phyloP scores from a whole-genome alignment of 2,888 invertebrate genomes.

The Drosophila nr. perissopoda region DNA sequence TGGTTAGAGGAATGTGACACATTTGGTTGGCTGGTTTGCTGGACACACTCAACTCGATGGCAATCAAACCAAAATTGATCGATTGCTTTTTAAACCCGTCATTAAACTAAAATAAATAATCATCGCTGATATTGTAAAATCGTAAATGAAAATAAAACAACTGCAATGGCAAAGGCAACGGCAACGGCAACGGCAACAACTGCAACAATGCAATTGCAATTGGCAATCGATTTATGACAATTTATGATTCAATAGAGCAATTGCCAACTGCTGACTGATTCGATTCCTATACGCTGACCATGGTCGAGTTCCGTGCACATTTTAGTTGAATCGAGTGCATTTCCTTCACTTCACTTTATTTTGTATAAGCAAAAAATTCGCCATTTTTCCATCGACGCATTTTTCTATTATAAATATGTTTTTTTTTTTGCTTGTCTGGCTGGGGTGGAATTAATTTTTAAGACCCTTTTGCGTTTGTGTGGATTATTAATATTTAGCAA shows the following conservation, averaged over 20 bases:
- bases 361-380: constrained; percentile 24
- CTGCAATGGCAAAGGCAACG: constrained; percentile 54
- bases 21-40: constrained; percentile 18
- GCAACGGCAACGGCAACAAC: constrained; percentile 50
- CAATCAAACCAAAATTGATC: constrained; percentile 61
- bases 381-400: constrained; percentile 43
- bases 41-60: constrained; percentile 10
- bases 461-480: constrained; percentile 68
- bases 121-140: constrained; percentile 72
- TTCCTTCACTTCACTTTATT: constrained; percentile 18
- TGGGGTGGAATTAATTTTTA: constrained; percentile 72
- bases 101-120: constrained; percentile 72
- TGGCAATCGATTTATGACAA: constrained; percentile 59
- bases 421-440: constrained; percentile 39
- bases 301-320: constrained; percentile 23
- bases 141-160: constrained; percentile 59
- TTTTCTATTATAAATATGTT: constrained; percentile 15
- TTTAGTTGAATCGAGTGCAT: constrained; percentile 40
- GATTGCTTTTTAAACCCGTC: constrained; percentile 75
- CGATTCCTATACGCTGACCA: constrained; percentile 14
- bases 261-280: constrained; percentile 23
- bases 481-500: constrained; percentile 79
- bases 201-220: constrained; percentile 50
- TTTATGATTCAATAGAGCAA: constrained; percentile 18
- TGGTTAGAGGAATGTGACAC: constrained; percentile 40